These are phyloP conservation scores for Anguilla marmorata DNA, from an alignment of 2,797 vertebrate genomes.

Conservation along the genomic window DNA sequence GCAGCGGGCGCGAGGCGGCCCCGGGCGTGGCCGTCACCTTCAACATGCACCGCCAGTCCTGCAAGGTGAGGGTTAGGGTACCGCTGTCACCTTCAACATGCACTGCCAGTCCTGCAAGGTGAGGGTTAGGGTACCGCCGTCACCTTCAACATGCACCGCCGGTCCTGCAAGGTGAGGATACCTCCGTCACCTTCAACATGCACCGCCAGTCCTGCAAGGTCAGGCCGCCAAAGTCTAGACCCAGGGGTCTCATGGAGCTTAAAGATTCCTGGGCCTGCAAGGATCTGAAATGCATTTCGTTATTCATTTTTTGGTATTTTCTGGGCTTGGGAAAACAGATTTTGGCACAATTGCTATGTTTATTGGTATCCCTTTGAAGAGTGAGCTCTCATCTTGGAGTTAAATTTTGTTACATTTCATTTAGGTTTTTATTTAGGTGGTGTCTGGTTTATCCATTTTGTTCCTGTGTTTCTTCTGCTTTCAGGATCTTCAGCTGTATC, in stretches of 20 bases:
- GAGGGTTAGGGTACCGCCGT: slow-evolving; percentile 58
- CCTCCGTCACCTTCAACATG: too few relatives aligned
- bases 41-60: slow-evolving; percentile 98
- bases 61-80: slow-evolving; percentile 79
- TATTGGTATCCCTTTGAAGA: background rate
- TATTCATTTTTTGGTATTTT: background rate
- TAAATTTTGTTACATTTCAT: background rate
- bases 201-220: too few relatives aligned
- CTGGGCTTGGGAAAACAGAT: background rate
- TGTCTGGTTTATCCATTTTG: background rate
- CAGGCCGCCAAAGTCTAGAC: background rate
- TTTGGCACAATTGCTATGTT: background rate
- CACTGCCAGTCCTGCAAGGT: too few relatives aligned
- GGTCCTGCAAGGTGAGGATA: slow-evolving; percentile 89
- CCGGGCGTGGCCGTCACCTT: slow-evolving; percentile 87
- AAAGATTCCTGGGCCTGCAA: background rate
- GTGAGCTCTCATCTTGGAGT: too few relatives aligned
- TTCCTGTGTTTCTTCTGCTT: background rate
- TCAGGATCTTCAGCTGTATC: slow-evolving; percentile 94
- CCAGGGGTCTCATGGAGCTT: too few relatives aligned
- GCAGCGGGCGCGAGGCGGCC: slow-evolving; percentile 86
- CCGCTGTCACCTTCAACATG: too few relatives aligned
- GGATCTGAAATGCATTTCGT: background rate
- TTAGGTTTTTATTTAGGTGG: too few relatives aligned
- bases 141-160: slow-evolving; percentile 98